Base-by-base conservation (phyloP, 2,888 invertebrate species). In the Molorchus minor region DNA sequence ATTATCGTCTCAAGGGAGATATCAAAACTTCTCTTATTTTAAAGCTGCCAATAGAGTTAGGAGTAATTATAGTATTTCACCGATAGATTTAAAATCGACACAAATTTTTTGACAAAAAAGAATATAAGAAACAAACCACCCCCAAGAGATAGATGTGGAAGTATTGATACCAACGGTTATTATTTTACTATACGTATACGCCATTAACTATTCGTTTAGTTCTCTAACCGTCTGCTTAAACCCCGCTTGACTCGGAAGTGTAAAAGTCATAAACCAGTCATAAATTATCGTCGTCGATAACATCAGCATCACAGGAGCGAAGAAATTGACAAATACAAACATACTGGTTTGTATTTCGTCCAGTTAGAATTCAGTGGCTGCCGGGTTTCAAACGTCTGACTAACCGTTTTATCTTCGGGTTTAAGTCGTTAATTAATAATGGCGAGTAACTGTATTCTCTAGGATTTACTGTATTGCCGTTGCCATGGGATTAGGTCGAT, bases 281-380 rank as follows among this genome's bases (percentile, higher is more conserved):
- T 49, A 52, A 52, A 52, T 52, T 52, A 52, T 33, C 56, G 8
- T 33, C 36, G 16, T 21, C 21, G 47, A 41, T 49, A 49, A 12
- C 40, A 47, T 47, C 43, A 20, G 7, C 41, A 21, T 8, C 13
- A 55, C 38, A 38, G 46, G 30, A 56, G 47, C 35, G 33, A 30
- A 33, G 47, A n/a, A 56, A 47, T 40, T 56, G 56, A 56, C 43
- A 56, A 47, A 56, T 56, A 47, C 47, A n/a, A n/a, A n/a, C n/a
- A 35, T 41, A 46, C 17, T 43, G 12, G 56, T 47, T 41, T 47
- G 43, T 47, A 49, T 56, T 47, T 56, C 47, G 43, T 56, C 49
- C 47, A 43, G 47, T 46, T 46, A 38, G 45, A 55, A 47, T 47
- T 47, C 41, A 30, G 45, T 19, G 33, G 33, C 56, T 47, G 47